Evolutionary conservation across 2,113 vertebrate genomes (phyloP).

Genomic region (Colossoma macropomum): DNA sequence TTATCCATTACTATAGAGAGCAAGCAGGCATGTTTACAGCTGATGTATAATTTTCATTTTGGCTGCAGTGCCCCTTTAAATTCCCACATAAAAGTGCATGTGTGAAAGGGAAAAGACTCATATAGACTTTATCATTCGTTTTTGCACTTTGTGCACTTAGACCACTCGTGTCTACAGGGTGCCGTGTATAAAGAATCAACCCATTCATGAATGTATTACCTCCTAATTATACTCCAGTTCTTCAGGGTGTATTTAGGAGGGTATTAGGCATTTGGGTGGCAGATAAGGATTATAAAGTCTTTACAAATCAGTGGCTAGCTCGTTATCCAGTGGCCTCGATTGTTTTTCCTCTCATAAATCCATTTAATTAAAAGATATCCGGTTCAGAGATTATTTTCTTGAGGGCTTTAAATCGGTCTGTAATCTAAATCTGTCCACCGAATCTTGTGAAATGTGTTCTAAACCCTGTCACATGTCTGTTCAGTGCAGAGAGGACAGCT

Average conservation of each 20-base stretch:
- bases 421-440: not conserved
- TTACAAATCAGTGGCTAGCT: not conserved
- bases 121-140: no score
- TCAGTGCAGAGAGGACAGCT: not conserved
- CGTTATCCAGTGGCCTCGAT: not conserved
- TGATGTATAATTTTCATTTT: no score
- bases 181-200: no score
- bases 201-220: no score
- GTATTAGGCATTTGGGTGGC: not conserved
- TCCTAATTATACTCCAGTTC: not conserved
- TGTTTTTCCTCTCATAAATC: slow-evolving; percentile 4
- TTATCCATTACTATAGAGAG: no score
- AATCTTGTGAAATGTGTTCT: not conserved
- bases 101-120: no score
- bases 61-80: no score
- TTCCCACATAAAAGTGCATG: no score
- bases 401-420: not conserved
- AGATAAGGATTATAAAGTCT: not conserved
- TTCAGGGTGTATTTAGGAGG: not conserved
- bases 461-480: not conserved
- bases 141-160: no score
- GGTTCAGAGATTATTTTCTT: not conserved
- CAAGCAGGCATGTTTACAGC: no score
- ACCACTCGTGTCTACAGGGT: no score
- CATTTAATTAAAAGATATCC: slow-evolving; percentile 7